Evolutionary conservation across 2,797 vertebrate species (phyloP), one percentile per base, ranked within the genome.

Genomic region (Apodemus agrarius): DNA sequence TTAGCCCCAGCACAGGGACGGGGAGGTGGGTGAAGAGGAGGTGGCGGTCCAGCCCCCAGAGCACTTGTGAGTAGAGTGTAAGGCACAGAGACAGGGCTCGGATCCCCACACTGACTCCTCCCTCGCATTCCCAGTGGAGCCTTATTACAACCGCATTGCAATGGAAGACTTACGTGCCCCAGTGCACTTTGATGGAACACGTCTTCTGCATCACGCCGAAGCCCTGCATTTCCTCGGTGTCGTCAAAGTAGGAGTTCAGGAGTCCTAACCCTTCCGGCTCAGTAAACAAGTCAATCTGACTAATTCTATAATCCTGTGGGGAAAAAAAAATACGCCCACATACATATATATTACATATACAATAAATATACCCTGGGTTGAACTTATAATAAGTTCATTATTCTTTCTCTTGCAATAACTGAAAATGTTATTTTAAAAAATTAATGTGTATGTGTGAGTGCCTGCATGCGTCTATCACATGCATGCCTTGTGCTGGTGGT

Each of bases 111-210:
- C 13, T 16, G n/a, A n/a, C 9, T 13, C 63, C 40, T 40, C n/a
- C 43, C 26, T 34, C 46, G 82, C 3, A 12, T 46, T 65, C 17
- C 82, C 2, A 11, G 13, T 22, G 26, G 17, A 46, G 46, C 22
- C 63, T 40, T 8, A 12, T 31, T 40, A 74, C 16, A 54, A 2
- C 34, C 6, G 67, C n/a, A 74, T 21, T 12, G 49, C 84, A 88
- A 94, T 31, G n/a, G 93, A 96, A 96, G 96, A 99, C 99, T 99
- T 99, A 99, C 99, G 98, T 99, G 98, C 99, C 99, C 97, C 99
- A 99, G 84, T 99, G 99, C 78, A 99, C 99, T 98, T 99, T 99
- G 94, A 99, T 99, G 93, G 99, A 99, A 95, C 99, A 99, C 0
- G 99, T 99, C 97, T 98, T 99, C 97, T 99, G 99, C 22, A 99